A percentile compares a stretch with the other conserved stretches of the same genome.
These are phyloP conservation scores for Drosophila aff. DNA, from an alignment of 1,140 invertebrate genomes.

Conservation along the genomic window DNA sequence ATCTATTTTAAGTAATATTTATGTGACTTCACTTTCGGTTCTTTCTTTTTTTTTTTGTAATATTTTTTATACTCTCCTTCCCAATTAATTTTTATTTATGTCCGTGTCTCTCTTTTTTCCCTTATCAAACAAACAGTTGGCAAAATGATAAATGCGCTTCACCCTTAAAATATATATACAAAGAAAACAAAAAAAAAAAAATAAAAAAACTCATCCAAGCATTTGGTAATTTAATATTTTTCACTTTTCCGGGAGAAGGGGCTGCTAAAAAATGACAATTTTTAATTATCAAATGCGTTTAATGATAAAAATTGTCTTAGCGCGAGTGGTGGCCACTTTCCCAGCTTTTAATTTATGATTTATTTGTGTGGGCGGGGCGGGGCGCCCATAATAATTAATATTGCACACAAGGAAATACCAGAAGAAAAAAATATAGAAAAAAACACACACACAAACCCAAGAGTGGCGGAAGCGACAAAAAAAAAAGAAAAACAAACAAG, in stretches of 20 bases:
- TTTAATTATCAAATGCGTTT: constrained; percentile 85
- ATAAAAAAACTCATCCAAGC: background rate
- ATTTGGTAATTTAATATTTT: constrained; percentile 79
- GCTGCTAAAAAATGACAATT: constrained; percentile 83
- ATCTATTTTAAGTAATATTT: constrained; percentile 80
- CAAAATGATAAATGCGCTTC: constrained; percentile 80
- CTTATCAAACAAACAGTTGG: constrained; percentile 84
- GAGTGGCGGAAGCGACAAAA: constrained; percentile 12
- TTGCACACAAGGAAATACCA: constrained; percentile 68
- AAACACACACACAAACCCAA: constrained; percentile 10
- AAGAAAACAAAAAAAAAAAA: background rate
- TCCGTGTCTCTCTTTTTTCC: constrained; percentile 50
- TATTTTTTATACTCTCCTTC: constrained; percentile 8
- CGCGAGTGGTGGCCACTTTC: constrained; percentile 51
- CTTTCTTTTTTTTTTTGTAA: background rate
- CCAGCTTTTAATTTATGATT: constrained; percentile 80
- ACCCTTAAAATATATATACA: constrained; percentile 3
- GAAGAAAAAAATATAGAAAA: constrained; percentile 8
- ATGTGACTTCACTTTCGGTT: constrained; percentile 41
- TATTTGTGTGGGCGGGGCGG: constrained; percentile 76
- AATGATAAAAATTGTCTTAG: constrained; percentile 81
- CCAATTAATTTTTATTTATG: constrained; percentile 46
- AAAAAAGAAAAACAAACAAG: constrained; percentile 13
- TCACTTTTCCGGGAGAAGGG: constrained; percentile 25
- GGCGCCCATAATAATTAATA: constrained; percentile 82